Percentiles rank a stretch among this genome's conserved stretches.
Conservation (phyloP, 2,888 invertebrate genomes). For the Caenorhabditis sp. region DNA sequence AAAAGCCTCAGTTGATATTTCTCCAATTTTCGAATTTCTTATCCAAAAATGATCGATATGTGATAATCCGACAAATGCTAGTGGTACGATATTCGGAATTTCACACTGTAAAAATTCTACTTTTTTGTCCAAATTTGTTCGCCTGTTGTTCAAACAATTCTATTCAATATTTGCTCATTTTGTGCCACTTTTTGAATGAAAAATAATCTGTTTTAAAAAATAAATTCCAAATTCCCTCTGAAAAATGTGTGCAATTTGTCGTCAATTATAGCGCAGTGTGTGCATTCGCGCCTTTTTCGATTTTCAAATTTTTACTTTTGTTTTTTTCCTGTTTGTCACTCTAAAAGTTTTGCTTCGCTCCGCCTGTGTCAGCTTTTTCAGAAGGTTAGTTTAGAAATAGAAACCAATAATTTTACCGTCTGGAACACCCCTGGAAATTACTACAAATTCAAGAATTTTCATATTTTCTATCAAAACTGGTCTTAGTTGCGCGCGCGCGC, state of each 20-base stretch:
- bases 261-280: neutral
- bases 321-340: neutral
- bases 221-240: neutral
- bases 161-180: neutral
- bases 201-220: neutral
- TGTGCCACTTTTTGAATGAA: neutral
- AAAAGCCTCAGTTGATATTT: conserved; percentile 56
- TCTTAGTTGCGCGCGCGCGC: too few relatives aligned
- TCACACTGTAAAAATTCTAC: neutral
- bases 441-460: too few relatives aligned
- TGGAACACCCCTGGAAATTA: too few relatives aligned
- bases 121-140: neutral
- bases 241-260: neutral
- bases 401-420: too few relatives aligned
- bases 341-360: too few relatives aligned
- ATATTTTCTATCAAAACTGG: too few relatives aligned
- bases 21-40: conserved; percentile 54
- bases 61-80: conserved; percentile 39
- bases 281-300: neutral
- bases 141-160: neutral
- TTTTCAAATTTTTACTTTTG: neutral
- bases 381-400: too few relatives aligned
- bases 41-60: conserved; percentile 52
- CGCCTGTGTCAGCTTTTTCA: too few relatives aligned
- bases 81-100: conserved; percentile 5